phyloP scores from a whole-genome alignment of 2,113 vertebrate species.

The Bos javanicus region DNA sequence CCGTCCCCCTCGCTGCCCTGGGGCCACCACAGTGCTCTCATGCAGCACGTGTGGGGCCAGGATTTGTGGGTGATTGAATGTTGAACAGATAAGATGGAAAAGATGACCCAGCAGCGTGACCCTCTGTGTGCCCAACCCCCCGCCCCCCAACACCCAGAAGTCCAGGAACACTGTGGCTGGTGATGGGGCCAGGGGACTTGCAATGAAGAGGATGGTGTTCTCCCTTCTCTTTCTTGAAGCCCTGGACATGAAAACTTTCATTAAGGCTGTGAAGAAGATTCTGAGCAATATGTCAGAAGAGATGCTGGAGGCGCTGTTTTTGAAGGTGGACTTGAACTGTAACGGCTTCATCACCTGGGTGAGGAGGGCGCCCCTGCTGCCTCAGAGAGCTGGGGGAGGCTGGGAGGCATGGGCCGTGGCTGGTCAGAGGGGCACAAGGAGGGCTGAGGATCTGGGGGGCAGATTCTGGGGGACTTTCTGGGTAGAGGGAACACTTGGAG shows the following conservation, averaged over 20 bases:
- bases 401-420: not conserved
- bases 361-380: slow-evolving; percentile 22
- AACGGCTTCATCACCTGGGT: slow-evolving; percentile 74
- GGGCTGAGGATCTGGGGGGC: not conserved
- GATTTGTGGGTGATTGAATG: not conserved
- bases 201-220: fast-evolving
- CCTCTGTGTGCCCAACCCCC: not conserved
- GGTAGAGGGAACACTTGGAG: not conserved
- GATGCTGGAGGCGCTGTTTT: slow-evolving; percentile 63
- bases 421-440: not conserved
- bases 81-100: not conserved
- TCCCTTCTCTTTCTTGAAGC: slow-evolving; percentile 30
- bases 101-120: not conserved
- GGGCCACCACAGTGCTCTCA: too few species aligned
- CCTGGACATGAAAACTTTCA: slow-evolving; percentile 63
- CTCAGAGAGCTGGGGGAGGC: not conserved
- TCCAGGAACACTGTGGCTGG: not conserved
- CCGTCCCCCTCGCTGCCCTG: fast-evolving
- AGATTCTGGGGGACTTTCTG: not conserved
- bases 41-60: not conserved
- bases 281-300: slow-evolving; percentile 33
- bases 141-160: not conserved
- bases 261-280: slow-evolving; percentile 63
- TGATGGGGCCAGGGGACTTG: not conserved
- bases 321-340: slow-evolving; percentile 74